Conservation (phyloP, 2,888 invertebrate species). For the Nemapogon koenigi region DNA sequence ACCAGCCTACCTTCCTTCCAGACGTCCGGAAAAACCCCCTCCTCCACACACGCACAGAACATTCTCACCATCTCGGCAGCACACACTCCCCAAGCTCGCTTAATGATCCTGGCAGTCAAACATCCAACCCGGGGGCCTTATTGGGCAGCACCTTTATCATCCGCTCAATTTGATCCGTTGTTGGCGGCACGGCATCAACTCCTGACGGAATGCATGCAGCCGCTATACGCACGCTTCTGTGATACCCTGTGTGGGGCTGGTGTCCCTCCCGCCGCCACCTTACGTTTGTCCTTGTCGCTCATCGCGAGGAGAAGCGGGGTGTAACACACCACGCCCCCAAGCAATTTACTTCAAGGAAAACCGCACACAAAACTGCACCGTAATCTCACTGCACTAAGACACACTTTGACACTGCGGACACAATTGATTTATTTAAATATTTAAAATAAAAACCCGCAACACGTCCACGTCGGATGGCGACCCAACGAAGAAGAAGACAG, state of each 20-base stretch:
- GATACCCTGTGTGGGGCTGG: neutral
- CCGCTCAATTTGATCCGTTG: neutral
- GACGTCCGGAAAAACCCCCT: constrained; percentile 8
- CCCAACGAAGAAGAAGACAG: too few relatives aligned
- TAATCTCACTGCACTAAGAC: too few relatives aligned
- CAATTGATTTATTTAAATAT: too few relatives aligned
- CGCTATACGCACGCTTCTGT: neutral
- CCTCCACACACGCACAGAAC: constrained; percentile 1
- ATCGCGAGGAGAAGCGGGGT: too few relatives aligned
- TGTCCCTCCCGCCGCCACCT: too few relatives aligned
- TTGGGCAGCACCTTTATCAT: constrained; percentile 1
- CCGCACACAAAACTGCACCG: too few relatives aligned
- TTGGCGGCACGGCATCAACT: neutral
- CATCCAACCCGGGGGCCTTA: constrained; percentile 6
- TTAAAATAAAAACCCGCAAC: too few relatives aligned
- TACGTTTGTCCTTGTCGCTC: too few relatives aligned
- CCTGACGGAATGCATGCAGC: neutral
- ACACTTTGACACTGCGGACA: too few relatives aligned
- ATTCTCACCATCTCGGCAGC: neutral
- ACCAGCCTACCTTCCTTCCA: constrained; percentile 7
- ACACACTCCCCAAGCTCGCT: constrained; percentile 1
- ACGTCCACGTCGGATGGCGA: too few relatives aligned
- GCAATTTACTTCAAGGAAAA: too few relatives aligned
- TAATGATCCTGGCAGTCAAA: constrained; percentile 4
- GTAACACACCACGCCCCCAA: too few relatives aligned